These are phyloP conservation scores for Raja brachyura DNA, from an alignment of 2,113 vertebrate genomes.

Conservation along the genomic window DNA sequence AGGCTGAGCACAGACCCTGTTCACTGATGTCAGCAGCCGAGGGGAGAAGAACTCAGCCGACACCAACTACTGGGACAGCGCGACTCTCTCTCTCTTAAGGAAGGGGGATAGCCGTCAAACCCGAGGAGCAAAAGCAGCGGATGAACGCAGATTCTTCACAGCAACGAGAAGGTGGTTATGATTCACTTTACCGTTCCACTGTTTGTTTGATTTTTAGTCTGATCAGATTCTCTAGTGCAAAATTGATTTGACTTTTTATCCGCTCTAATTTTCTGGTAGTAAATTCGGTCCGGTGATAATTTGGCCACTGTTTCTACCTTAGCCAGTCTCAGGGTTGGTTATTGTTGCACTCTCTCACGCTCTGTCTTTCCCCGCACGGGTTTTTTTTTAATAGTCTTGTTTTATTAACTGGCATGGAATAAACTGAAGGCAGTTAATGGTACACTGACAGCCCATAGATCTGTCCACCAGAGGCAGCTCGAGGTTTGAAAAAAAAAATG, in stretches of 20 bases:
- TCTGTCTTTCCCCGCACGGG: not conserved
- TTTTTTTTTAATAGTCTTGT: conserved; percentile 29
- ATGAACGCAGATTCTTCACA: conserved; percentile 46
- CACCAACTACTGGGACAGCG: conserved; percentile 20
- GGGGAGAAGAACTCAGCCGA: conserved; percentile 43
- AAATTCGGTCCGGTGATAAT: not conserved
- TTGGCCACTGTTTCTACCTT: not conserved
- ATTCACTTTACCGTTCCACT: not conserved
- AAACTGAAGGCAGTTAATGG: conserved; percentile 33
- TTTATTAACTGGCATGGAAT: conserved; percentile 30
- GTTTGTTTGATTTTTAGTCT: no score
- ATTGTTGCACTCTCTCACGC: not conserved
- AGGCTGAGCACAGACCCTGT: conserved; percentile 48
- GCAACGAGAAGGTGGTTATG: conserved; percentile 44
- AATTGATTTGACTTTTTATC: not conserved
- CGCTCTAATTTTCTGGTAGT: not conserved
- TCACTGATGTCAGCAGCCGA: conserved; percentile 30
- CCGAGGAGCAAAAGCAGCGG: not conserved
- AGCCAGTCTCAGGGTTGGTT: not conserved
- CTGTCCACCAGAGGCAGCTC: conserved; percentile 33
- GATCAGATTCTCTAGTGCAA: not conserved
- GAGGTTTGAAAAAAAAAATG: conserved; percentile 12
- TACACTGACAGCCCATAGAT: conserved; percentile 31
- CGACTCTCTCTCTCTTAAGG: not conserved
- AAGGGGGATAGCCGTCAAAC: not conserved